phyloP scores from a whole-genome alignment of 2,113 vertebrate species.

The Ctenodactylus gundi region DNA sequence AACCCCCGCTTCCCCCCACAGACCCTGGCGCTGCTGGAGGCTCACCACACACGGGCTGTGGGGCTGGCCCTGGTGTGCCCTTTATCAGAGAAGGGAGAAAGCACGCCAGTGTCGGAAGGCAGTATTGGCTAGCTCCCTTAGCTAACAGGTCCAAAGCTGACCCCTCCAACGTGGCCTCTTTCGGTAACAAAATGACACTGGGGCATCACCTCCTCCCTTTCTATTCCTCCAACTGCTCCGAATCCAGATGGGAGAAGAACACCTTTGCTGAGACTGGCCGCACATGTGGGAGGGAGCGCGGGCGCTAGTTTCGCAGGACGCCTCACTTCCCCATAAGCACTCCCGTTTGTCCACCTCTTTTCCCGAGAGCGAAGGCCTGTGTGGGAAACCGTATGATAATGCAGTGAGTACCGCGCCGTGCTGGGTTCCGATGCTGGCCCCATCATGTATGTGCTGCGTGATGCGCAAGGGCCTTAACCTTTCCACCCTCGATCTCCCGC shows the following conservation, averaged over 20 bases:
- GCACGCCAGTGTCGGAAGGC: not conserved
- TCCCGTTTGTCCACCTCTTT: not conserved
- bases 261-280: not conserved
- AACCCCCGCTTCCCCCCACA: rapidly evolving
- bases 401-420: too few species aligned
- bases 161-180: not conserved
- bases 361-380: not conserved
- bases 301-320: not conserved
- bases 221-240: not conserved
- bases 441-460: too few species aligned
- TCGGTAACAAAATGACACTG: not conserved
- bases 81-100: not conserved
- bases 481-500: not conserved
- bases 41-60: not conserved
- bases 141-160: not conserved
- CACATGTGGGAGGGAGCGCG: too few species aligned
- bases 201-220: not conserved
- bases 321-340: not conserved
- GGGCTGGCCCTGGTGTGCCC: not conserved
- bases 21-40: not conserved
- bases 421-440: not conserved
- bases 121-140: not conserved
- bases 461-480: not conserved
- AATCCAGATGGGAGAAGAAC: not conserved
- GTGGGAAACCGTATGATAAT: not conserved